A percentile compares a stretch with the other conserved stretches of the same genome.
phyloP scores from a whole-genome alignment of 2,888 invertebrate genomes.

The Pseudococcus viburni region DNA sequence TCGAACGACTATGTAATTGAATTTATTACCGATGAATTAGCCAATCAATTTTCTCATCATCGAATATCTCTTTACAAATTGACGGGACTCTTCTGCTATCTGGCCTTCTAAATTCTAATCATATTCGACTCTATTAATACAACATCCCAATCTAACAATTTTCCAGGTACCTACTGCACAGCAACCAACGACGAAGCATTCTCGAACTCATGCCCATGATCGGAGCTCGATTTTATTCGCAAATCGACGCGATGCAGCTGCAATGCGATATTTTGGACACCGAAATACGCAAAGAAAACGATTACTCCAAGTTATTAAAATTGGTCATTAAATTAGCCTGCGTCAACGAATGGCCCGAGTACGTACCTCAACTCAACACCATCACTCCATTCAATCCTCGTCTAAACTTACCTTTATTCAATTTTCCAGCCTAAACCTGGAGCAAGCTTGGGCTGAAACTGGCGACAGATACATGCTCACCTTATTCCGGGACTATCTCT shows the following conservation, averaged over 20 bases:
- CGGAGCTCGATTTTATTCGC: constrained; percentile 95
- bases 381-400: background rate
- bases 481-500: constrained; percentile 96
- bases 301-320: constrained; percentile 93
- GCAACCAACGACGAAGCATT: constrained; percentile 81
- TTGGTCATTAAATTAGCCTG: constrained; percentile 91
- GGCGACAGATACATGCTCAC: constrained; percentile 99
- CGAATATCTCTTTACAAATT: background rate
- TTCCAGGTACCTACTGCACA: constrained; percentile 82
- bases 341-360: constrained; percentile 97
- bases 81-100: background rate
- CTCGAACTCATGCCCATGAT: constrained; percentile 99
- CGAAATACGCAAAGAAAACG: constrained; percentile 92
- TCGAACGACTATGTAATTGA: too few species aligned
- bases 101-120: background rate
- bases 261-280: constrained; percentile 91
- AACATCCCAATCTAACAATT: background rate
- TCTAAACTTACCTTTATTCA: background rate
- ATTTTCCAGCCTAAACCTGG: constrained; percentile 85
- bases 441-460: constrained; percentile 96
- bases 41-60: constrained; percentile 36
- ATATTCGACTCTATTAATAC: background rate
- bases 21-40: too few species aligned
- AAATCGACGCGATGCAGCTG: constrained; percentile 90
- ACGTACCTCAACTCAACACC: constrained; percentile 71